A percentile compares a stretch with the other conserved stretches of the same genome.
phyloP scores from a whole-genome alignment of 2,797 vertebrate species.

The Pangasius djambal region DNA sequence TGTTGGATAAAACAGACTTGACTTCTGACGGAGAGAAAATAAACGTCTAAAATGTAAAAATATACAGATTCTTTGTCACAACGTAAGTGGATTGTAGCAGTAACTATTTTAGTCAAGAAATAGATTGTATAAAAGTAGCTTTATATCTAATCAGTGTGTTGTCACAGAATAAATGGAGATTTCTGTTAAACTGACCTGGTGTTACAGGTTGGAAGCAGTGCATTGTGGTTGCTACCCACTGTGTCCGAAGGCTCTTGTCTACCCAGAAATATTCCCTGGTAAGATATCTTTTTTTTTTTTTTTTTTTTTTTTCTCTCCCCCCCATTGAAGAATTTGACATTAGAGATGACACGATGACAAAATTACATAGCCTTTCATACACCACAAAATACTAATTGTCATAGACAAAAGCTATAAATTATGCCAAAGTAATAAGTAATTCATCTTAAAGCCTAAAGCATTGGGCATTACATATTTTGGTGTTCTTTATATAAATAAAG shows the following conservation, averaged over 20 bases:
- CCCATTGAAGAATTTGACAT: neutral
- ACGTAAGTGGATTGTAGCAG: neutral
- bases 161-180: neutral
- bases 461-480: slow-evolving; percentile 37
- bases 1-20: neutral
- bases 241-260: slow-evolving; percentile 91
- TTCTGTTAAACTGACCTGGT: neutral
- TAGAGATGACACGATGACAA: neutral
- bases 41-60: neutral
- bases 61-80: neutral
- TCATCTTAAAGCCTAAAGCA: slow-evolving; percentile 48
- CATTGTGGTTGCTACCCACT: slow-evolving; percentile 94
- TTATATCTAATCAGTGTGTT: neutral
- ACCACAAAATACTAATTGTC: slow-evolving; percentile 25
- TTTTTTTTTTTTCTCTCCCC: neutral
- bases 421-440: slow-evolving; percentile 47
- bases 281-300: slow-evolving; percentile 49
- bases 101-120: neutral
- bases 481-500: slow-evolving; percentile 58
- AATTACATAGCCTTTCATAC: slow-evolving; percentile 2
- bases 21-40: neutral
- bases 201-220: slow-evolving; percentile 90
- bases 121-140: neutral
- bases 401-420: slow-evolving; percentile 23
- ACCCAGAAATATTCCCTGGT: slow-evolving; percentile 97